These are phyloP conservation scores for Epizoanthus illoricatus DNA, from an alignment of 92 coral and sea anemone species.

Conservation along the genomic window DNA sequence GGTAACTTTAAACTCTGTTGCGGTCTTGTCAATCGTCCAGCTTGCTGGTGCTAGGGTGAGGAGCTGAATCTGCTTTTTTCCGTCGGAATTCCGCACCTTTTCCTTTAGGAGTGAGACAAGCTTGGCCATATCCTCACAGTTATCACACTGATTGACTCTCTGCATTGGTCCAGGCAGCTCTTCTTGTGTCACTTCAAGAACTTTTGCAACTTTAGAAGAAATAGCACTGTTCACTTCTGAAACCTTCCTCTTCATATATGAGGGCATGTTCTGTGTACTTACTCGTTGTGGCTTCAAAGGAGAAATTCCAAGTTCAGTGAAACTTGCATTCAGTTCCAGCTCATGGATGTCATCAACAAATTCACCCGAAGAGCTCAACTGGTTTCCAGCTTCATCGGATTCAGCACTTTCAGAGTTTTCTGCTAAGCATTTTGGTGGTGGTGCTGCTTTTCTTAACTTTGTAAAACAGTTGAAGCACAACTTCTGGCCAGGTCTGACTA, in stretches of 20 bases:
- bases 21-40: background rate
- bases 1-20: background rate
- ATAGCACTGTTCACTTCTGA: background rate
- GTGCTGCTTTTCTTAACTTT: background rate
- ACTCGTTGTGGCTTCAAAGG: background rate
- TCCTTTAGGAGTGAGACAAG: background rate
- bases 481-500: background rate
- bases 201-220: background rate
- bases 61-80: background rate
- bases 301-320: background rate
- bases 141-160: background rate
- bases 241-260: constrained; percentile 1
- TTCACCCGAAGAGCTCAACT: too few relatives aligned
- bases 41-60: background rate
- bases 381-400: too few relatives aligned
- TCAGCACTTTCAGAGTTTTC: background rate
- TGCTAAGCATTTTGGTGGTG: constrained; percentile 7
- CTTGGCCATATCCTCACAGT: background rate
- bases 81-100: background rate
- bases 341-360: too few relatives aligned
- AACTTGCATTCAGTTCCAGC: too few relatives aligned
- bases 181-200: background rate
- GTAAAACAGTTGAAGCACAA: constrained; percentile 4
- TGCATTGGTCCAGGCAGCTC: constrained; percentile 5
- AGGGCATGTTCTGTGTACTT: constrained; percentile 3